A percentile compares a stretch with the other conserved stretches of the same genome.
Conservation (phyloP, 2,113 vertebrate genomes). For the Myrmophylax atrothorax region DNA sequence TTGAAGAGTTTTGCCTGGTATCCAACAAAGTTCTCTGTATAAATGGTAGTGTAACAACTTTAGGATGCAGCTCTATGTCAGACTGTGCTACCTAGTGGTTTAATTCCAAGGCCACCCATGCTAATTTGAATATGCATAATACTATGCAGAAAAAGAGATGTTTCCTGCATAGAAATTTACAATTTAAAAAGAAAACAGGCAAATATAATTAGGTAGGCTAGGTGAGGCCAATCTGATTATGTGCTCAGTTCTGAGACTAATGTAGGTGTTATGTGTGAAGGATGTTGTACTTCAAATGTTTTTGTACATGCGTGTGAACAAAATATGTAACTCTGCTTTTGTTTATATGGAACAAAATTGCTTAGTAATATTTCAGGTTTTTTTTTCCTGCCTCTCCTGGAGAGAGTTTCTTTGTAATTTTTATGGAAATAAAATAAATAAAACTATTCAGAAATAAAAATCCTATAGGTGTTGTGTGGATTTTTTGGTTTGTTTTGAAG, state of each 20-base stretch:
- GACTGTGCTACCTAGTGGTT: neutral
- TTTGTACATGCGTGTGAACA: constrained; percentile 5
- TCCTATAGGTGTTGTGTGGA: neutral
- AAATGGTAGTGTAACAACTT: neutral
- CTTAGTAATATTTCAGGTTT: neutral
- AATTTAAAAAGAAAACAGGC: constrained; percentile 16
- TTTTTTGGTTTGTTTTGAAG: neutral
- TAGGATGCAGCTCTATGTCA: neutral
- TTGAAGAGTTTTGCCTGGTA: constrained; percentile 36
- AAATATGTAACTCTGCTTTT: neutral
- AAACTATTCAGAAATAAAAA: neutral
- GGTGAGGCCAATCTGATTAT: constrained; percentile 23
- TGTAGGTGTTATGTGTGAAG: neutral
- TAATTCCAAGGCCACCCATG: neutral
- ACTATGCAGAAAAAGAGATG: neutral
- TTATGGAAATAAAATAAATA: neutral
- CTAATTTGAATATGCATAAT: constrained; percentile 5
- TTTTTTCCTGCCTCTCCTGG: neutral
- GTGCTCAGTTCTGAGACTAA: constrained; percentile 13
- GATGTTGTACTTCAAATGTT: neutral
- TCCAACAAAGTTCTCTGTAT: neutral
- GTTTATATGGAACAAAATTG: neutral
- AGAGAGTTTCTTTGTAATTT: constrained; percentile 40
- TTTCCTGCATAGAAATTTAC: neutral
- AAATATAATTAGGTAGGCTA: constrained; percentile 9